These are phyloP conservation scores for Sepioteuthis lessoniana DNA, from an alignment of 2,888 invertebrate species.

Conservation along the genomic window DNA sequence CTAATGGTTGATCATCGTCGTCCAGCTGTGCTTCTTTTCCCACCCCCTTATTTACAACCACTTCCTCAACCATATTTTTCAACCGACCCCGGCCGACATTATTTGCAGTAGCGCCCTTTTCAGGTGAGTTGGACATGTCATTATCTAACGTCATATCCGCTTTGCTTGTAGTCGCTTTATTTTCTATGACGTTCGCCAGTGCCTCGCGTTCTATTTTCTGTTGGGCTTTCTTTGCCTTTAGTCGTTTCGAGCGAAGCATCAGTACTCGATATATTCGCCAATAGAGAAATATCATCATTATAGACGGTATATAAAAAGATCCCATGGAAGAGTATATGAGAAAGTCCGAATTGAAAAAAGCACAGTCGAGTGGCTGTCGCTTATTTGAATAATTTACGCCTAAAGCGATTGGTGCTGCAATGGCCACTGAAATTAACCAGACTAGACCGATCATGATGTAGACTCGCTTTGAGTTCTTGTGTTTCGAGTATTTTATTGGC, in stretches of 20 bases:
- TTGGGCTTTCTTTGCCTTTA: conserved; percentile 61
- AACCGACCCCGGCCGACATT: not conserved
- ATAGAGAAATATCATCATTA: conserved; percentile 98
- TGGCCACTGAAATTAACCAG: conserved; percentile 95
- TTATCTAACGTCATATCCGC: conserved; percentile 41
- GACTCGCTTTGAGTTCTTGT: conserved; percentile 90
- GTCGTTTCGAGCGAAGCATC: conserved; percentile 70
- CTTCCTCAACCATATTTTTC: not conserved
- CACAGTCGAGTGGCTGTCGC: conserved; percentile 87
- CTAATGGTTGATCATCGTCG: conserved; percentile 66
- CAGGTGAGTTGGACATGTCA: not conserved
- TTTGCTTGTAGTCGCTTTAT: conserved; percentile 59
- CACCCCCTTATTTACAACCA: conserved; percentile 52
- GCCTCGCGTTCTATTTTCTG: conserved; percentile 64
- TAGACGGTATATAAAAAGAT: conserved; percentile 98
- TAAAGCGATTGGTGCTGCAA: conserved; percentile 95
- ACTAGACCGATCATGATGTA: conserved; percentile 95
- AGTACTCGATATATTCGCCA: conserved; percentile 96
- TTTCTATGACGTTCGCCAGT: conserved; percentile 68
- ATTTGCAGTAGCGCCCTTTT: conserved; percentile 46
- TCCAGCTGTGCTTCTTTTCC: conserved; percentile 51
- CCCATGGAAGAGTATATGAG: conserved; percentile 97
- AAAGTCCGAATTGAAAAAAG: conserved; percentile 98
- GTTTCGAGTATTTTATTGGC: conserved; percentile 98
- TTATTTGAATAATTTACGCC: conserved; percentile 95